Evolutionary conservation across 2,797 vertebrate genomes (phyloP).

Genomic region (Mormyrus hasselquistii): DNA sequence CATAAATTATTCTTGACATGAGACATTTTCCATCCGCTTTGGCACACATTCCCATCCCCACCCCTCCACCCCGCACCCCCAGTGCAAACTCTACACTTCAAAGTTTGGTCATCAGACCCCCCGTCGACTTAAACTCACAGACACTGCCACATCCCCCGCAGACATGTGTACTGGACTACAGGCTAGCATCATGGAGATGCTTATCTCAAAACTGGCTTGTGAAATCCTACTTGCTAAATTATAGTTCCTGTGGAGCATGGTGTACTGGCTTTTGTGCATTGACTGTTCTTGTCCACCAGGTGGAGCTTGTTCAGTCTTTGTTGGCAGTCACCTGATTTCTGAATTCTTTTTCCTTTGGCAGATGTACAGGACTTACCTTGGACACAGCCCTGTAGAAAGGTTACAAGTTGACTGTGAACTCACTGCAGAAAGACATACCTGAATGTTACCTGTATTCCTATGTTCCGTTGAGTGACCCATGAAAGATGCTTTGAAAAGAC

Average conservation of each 20-base stretch:
- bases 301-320: slow-evolving; percentile 12
- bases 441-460: neutral
- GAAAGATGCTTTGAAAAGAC: neutral
- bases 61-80: neutral
- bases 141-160: neutral
- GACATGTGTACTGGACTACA: neutral
- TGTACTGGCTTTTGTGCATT: neutral
- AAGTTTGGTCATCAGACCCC: neutral
- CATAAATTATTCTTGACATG: slow-evolving; percentile 36
- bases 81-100: neutral
- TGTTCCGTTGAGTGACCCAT: neutral
- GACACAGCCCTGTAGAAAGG: neutral
- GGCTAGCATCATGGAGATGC: neutral
- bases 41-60: slow-evolving; percentile 11
- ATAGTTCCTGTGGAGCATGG: neutral
- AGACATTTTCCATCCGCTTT: slow-evolving; percentile 45
- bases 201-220: neutral
- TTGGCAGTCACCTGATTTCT: neutral
- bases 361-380: neutral
- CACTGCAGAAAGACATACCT: neutral
- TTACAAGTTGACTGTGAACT: neutral
- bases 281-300: slow-evolving; percentile 1
- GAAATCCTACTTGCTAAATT: neutral
- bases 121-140: neutral
- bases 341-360: neutral